A percentile compares a stretch with the other conserved stretches of the same genome.
phyloP scores from a whole-genome alignment of 1,140 invertebrate genomes.

The Akabosia matsudoensis region DNA sequence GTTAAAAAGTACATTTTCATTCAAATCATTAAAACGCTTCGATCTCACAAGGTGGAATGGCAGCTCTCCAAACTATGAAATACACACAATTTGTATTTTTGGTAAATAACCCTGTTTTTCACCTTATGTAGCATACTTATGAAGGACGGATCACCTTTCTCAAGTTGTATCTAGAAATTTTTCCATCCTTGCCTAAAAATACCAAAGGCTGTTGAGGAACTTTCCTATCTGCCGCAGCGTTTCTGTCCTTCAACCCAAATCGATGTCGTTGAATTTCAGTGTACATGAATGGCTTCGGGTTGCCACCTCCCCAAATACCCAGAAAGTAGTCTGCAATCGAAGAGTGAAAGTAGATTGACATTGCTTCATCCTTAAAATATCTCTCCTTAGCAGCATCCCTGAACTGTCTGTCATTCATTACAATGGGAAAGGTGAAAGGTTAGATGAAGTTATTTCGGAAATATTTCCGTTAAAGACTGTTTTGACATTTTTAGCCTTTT shows the following conservation, averaged over 20 bases:
- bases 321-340: conserved; percentile 97
- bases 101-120: too few species aligned
- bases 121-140: neutral
- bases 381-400: conserved; percentile 86
- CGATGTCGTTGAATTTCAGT: conserved; percentile 91
- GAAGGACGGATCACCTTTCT: conserved; percentile 63
- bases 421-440: too few species aligned
- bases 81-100: neutral
- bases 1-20: conserved; percentile 91
- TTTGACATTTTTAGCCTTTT: too few species aligned
- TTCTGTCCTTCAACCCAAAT: conserved; percentile 67
- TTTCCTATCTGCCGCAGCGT: conserved; percentile 90
- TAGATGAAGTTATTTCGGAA: too few species aligned
- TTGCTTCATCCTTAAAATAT: conserved; percentile 96
- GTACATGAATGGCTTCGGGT: conserved; percentile 92
- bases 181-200: conserved; percentile 84
- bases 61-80: conserved; percentile 79
- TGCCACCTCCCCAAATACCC: conserved; percentile 91
- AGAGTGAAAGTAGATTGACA: conserved; percentile 93
- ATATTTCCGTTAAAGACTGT: neutral
- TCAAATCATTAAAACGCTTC: conserved; percentile 85
- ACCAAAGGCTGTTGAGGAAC: conserved; percentile 93
- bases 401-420: conserved; percentile 72
- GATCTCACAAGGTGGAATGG: conserved; percentile 91
- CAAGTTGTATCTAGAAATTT: conserved; percentile 78